Evolutionary conservation across 2,113 vertebrate genomes (phyloP).

Genomic region (Hypanus sabinus): DNA sequence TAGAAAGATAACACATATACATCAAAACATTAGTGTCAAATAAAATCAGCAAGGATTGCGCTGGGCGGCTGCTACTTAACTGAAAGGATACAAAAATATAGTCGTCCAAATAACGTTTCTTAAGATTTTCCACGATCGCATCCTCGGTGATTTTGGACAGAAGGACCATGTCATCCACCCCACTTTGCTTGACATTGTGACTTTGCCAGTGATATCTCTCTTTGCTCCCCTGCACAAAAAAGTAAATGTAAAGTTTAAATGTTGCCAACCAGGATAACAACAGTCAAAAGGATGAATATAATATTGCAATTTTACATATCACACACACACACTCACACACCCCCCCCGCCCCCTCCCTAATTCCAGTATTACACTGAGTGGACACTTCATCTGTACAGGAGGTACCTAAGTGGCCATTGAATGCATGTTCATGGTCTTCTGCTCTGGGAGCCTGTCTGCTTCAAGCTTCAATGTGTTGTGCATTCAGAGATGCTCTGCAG

Average conservation of each 20-base stretch:
- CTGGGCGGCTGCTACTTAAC: background rate
- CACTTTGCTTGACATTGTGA: slow-evolving; percentile 95
- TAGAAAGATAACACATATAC: too few species aligned
- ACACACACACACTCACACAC: background rate
- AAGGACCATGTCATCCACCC: slow-evolving; percentile 96
- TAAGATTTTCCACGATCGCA: slow-evolving; percentile 90
- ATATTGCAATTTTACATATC: background rate
- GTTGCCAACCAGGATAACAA: background rate
- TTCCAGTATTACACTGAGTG: too few species aligned
- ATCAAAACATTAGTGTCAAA: too few species aligned
- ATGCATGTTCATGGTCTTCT: too few species aligned
- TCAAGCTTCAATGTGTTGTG: too few species aligned
- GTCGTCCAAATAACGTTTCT: slow-evolving; percentile 89
- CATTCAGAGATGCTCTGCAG: too few species aligned
- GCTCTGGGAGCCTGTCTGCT: too few species aligned
- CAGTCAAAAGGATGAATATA: background rate
- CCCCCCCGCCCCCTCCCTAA: too few species aligned
- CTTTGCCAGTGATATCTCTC: slow-evolving; percentile 92
- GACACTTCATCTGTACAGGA: too few species aligned
- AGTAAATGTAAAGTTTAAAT: background rate
- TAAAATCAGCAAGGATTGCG: too few species aligned
- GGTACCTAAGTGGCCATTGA: too few species aligned
- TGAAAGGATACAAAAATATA: slow-evolving; percentile 90
- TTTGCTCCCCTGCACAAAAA: slow-evolving; percentile 72
- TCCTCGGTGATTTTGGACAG: slow-evolving; percentile 90